Percentiles rank a stretch among this genome's conserved stretches.
Evolutionary conservation across 2,888 invertebrate genomes (phyloP).

Genomic region (Eugnorisma glareosa): DNA sequence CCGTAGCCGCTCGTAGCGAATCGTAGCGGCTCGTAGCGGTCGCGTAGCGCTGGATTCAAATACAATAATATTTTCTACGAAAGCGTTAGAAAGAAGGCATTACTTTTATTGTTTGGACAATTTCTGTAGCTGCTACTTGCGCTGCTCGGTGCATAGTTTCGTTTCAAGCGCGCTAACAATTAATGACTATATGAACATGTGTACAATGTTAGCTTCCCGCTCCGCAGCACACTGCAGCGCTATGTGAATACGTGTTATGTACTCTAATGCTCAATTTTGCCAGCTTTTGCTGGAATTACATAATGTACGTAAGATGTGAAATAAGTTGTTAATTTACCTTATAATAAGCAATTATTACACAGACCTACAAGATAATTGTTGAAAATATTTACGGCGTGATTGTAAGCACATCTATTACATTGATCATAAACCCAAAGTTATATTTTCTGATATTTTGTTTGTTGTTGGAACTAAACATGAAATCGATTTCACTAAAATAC

Average conservation of each 20-base stretch:
- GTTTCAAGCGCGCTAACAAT: background rate
- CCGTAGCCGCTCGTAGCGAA: constrained; percentile 7
- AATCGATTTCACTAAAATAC: background rate
- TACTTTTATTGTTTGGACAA: background rate
- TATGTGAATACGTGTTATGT: background rate
- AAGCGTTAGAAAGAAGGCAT: constrained; percentile 18
- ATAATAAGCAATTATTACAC: background rate
- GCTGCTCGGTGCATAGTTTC: background rate
- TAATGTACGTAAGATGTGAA: background rate
- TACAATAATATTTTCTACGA: constrained; percentile 22
- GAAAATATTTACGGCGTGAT: background rate
- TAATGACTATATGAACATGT: background rate
- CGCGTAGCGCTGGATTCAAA: constrained; percentile 23
- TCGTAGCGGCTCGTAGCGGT: constrained; percentile 11
- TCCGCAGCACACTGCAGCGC: background rate
- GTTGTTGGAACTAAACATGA: background rate
- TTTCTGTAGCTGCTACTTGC: background rate
- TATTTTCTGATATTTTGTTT: too few relatives aligned
- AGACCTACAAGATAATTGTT: background rate
- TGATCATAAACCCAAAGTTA: background rate
- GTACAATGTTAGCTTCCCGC: background rate
- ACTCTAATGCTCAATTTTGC: background rate
- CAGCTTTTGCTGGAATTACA: background rate
- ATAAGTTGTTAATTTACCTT: background rate
- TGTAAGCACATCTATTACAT: background rate